A percentile compares a stretch with the other conserved stretches of the same genome.
Conservation (phyloP, 2,888 invertebrate genomes). For the Ectobius pallidus region DNA sequence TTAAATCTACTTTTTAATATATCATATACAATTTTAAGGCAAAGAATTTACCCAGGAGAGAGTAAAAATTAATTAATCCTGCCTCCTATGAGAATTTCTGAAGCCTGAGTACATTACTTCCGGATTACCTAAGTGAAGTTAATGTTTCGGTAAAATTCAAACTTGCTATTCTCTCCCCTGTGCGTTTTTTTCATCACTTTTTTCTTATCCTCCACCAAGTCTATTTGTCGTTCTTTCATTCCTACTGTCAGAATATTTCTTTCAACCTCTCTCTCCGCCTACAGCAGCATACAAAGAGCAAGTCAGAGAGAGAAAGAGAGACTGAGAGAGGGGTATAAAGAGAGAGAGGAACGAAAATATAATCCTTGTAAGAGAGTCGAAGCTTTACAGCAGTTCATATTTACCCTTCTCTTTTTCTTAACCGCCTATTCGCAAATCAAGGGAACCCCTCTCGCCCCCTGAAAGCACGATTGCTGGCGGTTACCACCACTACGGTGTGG, state of each 20-base stretch:
- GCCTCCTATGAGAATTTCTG: too few relatives aligned
- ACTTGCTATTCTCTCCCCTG: too few relatives aligned
- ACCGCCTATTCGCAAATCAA: conserved; percentile 15
- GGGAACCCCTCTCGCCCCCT: not conserved
- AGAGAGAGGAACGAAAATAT: conserved; percentile 1
- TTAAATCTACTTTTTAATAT: too few relatives aligned
- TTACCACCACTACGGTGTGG: not conserved
- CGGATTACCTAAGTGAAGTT: too few relatives aligned
- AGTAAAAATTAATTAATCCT: too few relatives aligned
- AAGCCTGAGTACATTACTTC: too few relatives aligned
- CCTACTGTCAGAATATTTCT: not conserved
- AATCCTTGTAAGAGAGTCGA: conserved; percentile 3
- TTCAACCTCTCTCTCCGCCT: not conserved
- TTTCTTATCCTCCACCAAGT: not conserved
- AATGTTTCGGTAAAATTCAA: not conserved
- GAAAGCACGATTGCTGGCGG: conserved; percentile 7
- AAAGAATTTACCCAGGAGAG: too few relatives aligned
- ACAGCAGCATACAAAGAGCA: not conserved
- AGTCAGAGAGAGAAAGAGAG: too few relatives aligned
- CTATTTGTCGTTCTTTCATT: conserved; percentile 7
- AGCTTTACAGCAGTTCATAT: conserved; percentile 5
- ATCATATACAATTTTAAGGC: too few relatives aligned
- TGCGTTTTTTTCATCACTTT: not conserved
- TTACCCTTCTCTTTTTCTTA: not conserved
- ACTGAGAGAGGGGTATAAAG: too few relatives aligned